phyloP scores from a whole-genome alignment of 2,113 vertebrate genomes.

The Podiceps cristatus region DNA sequence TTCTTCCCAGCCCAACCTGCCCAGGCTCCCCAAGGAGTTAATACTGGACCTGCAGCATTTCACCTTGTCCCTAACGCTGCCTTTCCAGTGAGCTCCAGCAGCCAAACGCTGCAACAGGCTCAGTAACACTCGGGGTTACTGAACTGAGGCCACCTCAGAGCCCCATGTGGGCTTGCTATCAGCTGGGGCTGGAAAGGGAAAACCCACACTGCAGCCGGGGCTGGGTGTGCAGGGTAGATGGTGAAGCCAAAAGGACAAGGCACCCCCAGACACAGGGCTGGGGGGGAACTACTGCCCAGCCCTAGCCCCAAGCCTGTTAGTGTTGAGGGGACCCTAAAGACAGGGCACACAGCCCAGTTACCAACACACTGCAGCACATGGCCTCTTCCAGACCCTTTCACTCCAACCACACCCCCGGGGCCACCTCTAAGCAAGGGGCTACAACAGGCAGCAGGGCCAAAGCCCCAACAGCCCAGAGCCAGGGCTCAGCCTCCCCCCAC shows the following conservation, averaged over 20 bases:
- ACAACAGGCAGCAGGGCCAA: fast-evolving
- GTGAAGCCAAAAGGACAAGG: not conserved
- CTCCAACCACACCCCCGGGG: not conserved
- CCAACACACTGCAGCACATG: not conserved
- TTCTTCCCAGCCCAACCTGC: not conserved
- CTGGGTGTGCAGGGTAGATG: not conserved
- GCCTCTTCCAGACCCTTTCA: not conserved
- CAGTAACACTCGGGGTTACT: not conserved
- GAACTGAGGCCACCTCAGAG: not conserved
- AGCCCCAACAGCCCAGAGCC: not conserved
- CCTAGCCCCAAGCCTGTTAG: not conserved
- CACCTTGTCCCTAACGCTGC: not conserved
- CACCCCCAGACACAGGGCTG: fast-evolving
- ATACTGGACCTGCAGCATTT: not conserved
- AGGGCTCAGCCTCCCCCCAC: not conserved
- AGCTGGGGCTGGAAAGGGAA: not conserved
- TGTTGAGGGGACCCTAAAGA: not conserved
- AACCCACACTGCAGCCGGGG: too few species aligned
- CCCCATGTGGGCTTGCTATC: fast-evolving
- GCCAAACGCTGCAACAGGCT: not conserved
- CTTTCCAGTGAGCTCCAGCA: not conserved
- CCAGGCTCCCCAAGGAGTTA: not conserved
- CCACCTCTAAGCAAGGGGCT: not conserved
- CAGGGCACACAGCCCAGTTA: not conserved
- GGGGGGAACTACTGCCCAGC: not conserved